phyloP scores from a whole-genome alignment of 2,113 vertebrate genomes.

The Labrus mixtus region DNA sequence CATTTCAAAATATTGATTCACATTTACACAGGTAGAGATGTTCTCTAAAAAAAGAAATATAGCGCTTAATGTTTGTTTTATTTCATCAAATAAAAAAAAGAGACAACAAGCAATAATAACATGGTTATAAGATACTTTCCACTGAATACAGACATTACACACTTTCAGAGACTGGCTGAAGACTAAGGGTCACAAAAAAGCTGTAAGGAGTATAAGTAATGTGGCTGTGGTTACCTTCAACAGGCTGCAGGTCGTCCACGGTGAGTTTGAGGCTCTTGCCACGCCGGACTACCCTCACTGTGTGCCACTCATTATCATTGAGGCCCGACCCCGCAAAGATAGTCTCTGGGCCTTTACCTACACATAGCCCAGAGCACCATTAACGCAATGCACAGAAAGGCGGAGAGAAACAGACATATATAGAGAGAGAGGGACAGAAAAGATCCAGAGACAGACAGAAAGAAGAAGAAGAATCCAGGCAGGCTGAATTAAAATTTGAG shows the following conservation, averaged over 20 bases:
- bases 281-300: conserved; percentile 96
- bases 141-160: neutral
- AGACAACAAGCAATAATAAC: neutral
- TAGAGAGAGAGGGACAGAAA: conserved; percentile 4
- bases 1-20: conserved; percentile 14
- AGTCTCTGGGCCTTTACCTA: conserved; percentile 99
- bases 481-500: conserved; percentile 54
- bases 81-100: neutral
- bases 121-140: neutral
- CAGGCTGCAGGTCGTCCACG: conserved; percentile 94
- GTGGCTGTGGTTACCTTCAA: conserved; percentile 80
- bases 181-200: neutral
- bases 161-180: neutral
- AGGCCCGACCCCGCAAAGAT: conserved; percentile 99
- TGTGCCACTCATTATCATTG: conserved; percentile 99
- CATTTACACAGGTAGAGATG: conserved; percentile 37
- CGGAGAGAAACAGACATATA: conserved; percentile 47
- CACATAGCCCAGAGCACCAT: conserved; percentile 94
- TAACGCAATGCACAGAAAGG: conserved; percentile 65
- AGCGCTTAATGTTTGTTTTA: conserved; percentile 14
- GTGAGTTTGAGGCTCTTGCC: conserved; percentile 97
- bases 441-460: conserved; percentile 21
- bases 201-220: neutral
- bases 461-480: conserved; percentile 42
- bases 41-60: conserved; percentile 41